Base-by-base conservation (phyloP, 2,797 vertebrate genomes). In the Ptychobarbus kaznakovi region DNA sequence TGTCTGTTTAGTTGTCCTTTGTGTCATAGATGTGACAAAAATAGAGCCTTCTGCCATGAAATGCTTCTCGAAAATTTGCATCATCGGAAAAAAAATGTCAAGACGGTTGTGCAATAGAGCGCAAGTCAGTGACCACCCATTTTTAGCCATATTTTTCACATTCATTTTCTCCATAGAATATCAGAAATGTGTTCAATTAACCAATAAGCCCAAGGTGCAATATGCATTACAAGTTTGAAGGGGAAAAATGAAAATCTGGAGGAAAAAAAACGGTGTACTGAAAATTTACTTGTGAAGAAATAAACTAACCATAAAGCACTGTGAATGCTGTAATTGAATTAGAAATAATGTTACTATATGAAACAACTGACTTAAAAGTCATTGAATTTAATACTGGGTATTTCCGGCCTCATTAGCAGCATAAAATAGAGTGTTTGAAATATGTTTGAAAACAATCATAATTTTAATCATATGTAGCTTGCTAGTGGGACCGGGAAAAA, bases 1-100 rank as follows among this genome's bases (percentile, higher is more conserved):
- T 87, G 86, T 85, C 76, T 78, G 70, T 77, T 83, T 53, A 49
- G 68, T 63, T 84, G 79, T 76, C 79, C 46, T 40, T 86, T 80
- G 13, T 83, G 69, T 81, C 20, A 22, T 73, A 35, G 75, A 76
- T 83, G 80, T 6, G 78, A 46, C 61, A 74, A 66, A 74, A 87
- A 80, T 10, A 63, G 80, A 72, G 53, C 28, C 42, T 38, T 83
- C 58, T 80, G 76, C 42, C 15, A 11, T 73, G 58, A 42, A 76
- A 77, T 35, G 6, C 20, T 40, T 53, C 76, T 75, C 53, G 7
- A 32, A 68, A 69, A 72, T 66, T 56, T 70, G 46, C 20, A 87
- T 73, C 42, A 65, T 49, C 18, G 11, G 61, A 46, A 46, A 46
- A 40, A 42, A 46, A 73, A 73, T 72, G 66, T 18, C 49, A 53